Percentiles rank a stretch among this genome's conserved stretches.
phyloP scores from a whole-genome alignment of 2,113 vertebrate genomes.

The Zosterops borbonicus region DNA sequence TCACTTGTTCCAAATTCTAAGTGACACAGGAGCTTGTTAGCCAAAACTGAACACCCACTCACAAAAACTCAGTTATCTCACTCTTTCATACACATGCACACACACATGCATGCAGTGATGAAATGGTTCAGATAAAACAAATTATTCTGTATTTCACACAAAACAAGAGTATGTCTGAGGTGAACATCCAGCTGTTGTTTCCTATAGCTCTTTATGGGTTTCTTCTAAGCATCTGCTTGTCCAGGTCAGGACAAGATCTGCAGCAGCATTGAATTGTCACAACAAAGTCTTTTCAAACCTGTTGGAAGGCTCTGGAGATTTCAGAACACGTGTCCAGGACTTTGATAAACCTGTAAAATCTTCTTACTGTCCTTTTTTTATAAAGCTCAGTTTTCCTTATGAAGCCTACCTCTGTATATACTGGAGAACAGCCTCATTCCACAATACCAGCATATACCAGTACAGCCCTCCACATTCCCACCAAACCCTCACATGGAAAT shows the following conservation, averaged over 20 bases:
- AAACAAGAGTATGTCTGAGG: neutral
- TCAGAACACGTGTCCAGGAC: neutral
- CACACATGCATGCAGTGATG: neutral
- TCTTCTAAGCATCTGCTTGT: neutral
- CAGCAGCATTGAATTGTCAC: neutral
- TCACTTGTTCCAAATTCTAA: conserved; percentile 1
- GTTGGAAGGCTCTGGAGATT: neutral
- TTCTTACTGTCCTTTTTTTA: neutral
- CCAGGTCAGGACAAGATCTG: neutral
- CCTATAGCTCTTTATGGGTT: neutral
- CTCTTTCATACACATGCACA: neutral
- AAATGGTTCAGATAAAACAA: neutral
- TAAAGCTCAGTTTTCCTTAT: neutral
- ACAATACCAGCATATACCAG: accelerated
- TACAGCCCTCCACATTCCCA: neutral
- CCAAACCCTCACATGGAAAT: neutral
- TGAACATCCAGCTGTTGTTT: neutral
- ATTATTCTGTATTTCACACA: neutral
- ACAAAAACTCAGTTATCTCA: neutral
- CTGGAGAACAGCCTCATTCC: neutral
- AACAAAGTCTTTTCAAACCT: neutral
- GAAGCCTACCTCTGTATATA: neutral
- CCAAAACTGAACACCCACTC: conserved; percentile 15
- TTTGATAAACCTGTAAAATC: neutral
- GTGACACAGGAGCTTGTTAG: neutral